phyloP scores from a whole-genome alignment of 2,113 vertebrate genomes.

The Cisticola juncidis region DNA sequence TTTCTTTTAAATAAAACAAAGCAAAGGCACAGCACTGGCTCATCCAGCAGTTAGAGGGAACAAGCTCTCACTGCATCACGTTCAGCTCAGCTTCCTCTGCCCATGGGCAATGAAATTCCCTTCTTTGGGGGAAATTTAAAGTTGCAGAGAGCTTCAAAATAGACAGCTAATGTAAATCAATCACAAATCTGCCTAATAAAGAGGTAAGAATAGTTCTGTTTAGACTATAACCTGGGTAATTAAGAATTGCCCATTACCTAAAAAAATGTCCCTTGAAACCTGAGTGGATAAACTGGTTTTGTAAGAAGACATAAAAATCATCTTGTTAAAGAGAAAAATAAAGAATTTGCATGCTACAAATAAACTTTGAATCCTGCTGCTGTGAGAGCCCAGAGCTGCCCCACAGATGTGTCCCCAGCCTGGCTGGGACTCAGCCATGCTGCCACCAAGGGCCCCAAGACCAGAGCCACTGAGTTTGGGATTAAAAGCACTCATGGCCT shows the following conservation, averaged over 20 bases:
- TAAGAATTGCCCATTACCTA: background rate
- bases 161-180: background rate
- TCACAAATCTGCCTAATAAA: background rate
- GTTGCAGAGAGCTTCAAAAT: background rate
- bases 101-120: background rate
- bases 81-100: background rate
- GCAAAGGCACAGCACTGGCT: background rate
- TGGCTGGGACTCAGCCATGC: rapidly evolving
- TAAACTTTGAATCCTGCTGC: background rate
- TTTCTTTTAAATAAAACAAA: conserved; percentile 33
- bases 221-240: background rate
- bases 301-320: background rate
- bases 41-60: background rate
- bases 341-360: rapidly evolving
- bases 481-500: background rate
- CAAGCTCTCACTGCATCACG: background rate
- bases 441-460: background rate
- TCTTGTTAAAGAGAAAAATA: background rate
- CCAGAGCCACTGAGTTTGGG: background rate
- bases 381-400: background rate
- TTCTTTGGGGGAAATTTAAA: background rate
- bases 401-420: background rate
- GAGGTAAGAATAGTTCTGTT: background rate
- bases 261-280: background rate
- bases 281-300: background rate